These are phyloP conservation scores for Butorides virescens DNA, from an alignment of 2,113 vertebrate genomes.

Conservation along the genomic window DNA sequence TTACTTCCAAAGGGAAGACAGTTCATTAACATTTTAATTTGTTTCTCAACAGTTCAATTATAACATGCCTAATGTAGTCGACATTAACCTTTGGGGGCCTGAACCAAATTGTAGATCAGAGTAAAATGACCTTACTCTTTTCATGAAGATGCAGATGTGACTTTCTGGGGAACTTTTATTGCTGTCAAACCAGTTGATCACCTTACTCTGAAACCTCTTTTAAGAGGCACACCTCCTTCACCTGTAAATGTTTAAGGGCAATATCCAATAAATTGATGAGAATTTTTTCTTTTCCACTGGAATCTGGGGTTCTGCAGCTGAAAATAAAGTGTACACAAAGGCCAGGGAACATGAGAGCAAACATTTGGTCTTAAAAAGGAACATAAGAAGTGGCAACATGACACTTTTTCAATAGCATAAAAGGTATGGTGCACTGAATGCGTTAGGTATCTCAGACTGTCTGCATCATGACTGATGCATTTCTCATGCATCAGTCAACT, in stretches of 20 bases:
- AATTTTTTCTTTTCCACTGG: background rate
- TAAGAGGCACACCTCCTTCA: background rate
- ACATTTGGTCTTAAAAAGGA: background rate
- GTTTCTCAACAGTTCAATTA: slow-evolving; percentile 74
- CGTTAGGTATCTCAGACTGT: background rate
- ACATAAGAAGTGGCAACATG: background rate
- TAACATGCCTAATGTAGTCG: slow-evolving; percentile 48
- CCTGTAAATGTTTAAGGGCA: background rate
- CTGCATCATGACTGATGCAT: too few species aligned
- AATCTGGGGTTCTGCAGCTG: background rate
- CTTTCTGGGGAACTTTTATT: background rate
- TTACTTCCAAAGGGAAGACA: slow-evolving; percentile 69
- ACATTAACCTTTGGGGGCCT: slow-evolving; percentile 54
- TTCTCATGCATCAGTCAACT: background rate
- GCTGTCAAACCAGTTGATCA: background rate
- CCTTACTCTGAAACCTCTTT: background rate
- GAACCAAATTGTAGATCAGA: background rate
- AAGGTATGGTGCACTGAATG: background rate
- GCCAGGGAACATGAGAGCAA: background rate
- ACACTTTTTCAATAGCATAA: background rate
- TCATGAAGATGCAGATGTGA: background rate
- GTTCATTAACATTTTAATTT: slow-evolving; percentile 77
- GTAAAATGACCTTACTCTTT: background rate
- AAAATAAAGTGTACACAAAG: background rate
- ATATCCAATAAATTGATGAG: background rate